These are phyloP conservation scores for Ambastaia sidthimunki DNA, from an alignment of 2,797 vertebrate species.

Conservation along the genomic window DNA sequence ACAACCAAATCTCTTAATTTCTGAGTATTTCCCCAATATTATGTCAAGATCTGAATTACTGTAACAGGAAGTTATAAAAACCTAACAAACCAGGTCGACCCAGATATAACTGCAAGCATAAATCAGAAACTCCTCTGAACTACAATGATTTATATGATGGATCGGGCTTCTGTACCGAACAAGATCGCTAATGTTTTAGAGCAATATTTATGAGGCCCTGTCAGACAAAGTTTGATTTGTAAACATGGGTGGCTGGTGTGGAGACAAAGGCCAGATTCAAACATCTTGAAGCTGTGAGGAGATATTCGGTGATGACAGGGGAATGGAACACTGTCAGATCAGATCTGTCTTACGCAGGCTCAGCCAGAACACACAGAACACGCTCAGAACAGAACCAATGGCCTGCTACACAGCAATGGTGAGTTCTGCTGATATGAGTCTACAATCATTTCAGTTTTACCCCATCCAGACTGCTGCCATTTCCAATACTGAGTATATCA, in stretches of 20 bases:
- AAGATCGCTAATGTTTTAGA: slow-evolving; percentile 49
- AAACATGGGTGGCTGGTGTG: slow-evolving; percentile 28
- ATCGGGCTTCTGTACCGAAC: slow-evolving; percentile 8
- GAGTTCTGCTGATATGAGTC: slow-evolving; percentile 18
- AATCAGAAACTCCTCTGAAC: slow-evolving; percentile 37
- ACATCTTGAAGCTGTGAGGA: slow-evolving; percentile 17
- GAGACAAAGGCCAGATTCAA: slow-evolving; percentile 37
- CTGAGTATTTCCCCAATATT: slow-evolving; percentile 5
- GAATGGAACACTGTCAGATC: slow-evolving; percentile 36
- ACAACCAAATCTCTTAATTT: background rate
- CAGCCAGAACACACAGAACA: slow-evolving; percentile 30
- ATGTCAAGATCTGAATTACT: slow-evolving; percentile 16
- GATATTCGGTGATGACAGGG: slow-evolving; percentile 40
- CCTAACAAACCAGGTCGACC: slow-evolving; percentile 43
- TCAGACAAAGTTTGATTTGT: slow-evolving; percentile 44
- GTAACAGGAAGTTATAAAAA: slow-evolving; percentile 27
- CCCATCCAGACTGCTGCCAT: slow-evolving; percentile 23
- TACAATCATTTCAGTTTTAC: slow-evolving; percentile 20
- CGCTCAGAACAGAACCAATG: slow-evolving; percentile 37
- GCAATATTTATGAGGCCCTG: slow-evolving; percentile 46
- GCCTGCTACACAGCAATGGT: slow-evolving; percentile 14
- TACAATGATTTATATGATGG: slow-evolving; percentile 43
- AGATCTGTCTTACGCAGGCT: slow-evolving; percentile 39
- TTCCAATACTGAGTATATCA: background rate
- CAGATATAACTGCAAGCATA: slow-evolving; percentile 41